Evolutionary conservation across 2,888 invertebrate species (phyloP).

Genomic region (Synanthedon vespiformis): DNA sequence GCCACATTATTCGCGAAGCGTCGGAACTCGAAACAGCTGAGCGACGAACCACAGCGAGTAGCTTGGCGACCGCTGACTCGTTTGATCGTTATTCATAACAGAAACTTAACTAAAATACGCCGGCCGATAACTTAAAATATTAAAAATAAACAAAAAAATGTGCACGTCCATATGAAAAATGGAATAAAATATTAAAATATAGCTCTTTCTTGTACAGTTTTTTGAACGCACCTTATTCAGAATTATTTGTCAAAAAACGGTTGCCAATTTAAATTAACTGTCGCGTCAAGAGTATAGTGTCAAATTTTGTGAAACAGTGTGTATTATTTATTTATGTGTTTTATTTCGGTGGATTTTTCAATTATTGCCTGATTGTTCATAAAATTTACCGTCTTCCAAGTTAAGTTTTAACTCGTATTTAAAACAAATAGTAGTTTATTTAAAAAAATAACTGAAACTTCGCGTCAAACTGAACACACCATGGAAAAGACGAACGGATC

Average conservation of each 20-base stretch:
- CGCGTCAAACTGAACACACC: conserved; percentile 13
- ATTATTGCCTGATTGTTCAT: too few species aligned
- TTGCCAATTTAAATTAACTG: conserved; percentile 13
- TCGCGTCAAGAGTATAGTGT: conserved; percentile 25
- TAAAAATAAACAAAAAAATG: conserved; percentile 9
- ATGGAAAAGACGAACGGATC: conserved; percentile 59
- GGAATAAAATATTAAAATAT: background rate
- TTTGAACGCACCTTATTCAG: conserved; percentile 12
- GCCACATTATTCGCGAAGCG: conserved; percentile 35
- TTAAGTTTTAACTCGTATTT: conserved; percentile 14
- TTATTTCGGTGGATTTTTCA: too few species aligned
- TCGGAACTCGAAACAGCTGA: conserved; percentile 28
- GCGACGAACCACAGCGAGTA: conserved; percentile 13
- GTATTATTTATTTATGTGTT: conserved; percentile 25
- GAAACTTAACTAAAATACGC: background rate
- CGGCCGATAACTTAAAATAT: background rate
- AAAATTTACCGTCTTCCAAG: conserved; percentile 20
- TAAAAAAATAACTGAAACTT: background rate
- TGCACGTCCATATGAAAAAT: conserved; percentile 9
- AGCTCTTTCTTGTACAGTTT: background rate
- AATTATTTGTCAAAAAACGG: conserved; percentile 11
- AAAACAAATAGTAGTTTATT: background rate
- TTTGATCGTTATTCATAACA: conserved; percentile 40
- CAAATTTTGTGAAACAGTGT: conserved; percentile 51
- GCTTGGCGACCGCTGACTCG: conserved; percentile 50